Percentiles rank a stretch among this genome's conserved stretches.
These are phyloP conservation scores for Tetraodon nigroviridis DNA, from an alignment of 2,113 vertebrate species.

Conservation along the genomic window DNA sequence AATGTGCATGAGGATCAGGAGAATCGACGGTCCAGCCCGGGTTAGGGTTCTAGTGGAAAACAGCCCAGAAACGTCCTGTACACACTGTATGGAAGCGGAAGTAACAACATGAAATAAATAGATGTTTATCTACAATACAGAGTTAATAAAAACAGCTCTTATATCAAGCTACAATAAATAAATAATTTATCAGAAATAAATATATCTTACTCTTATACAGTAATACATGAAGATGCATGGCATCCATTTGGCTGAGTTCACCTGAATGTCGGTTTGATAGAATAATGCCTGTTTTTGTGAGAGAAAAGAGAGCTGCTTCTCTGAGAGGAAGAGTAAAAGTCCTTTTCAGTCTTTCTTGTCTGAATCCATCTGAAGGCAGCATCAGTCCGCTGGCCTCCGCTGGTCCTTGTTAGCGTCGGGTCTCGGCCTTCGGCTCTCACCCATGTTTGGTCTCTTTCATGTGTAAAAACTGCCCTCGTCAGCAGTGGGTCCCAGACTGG, in stretches of 20 bases:
- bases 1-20: background rate
- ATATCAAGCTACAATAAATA: conserved; percentile 80
- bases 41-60: conserved; percentile 23
- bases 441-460: conserved; percentile 13
- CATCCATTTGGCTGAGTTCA: conserved; percentile 75
- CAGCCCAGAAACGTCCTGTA: conserved; percentile 5
- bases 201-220: conserved; percentile 77
- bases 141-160: conserved; percentile 70
- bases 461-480: conserved; percentile 5
- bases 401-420: conserved; percentile 2
- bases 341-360: conserved; percentile 11
- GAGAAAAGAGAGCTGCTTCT: conserved; percentile 17
- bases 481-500: conserved; percentile 27
- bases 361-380: conserved; percentile 18
- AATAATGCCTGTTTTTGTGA: conserved; percentile 39
- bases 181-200: conserved; percentile 84
- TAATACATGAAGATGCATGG: conserved; percentile 79
- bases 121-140: conserved; percentile 59
- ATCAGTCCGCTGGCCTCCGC: conserved; percentile 13
- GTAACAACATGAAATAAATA: conserved; percentile 74
- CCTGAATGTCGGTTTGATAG: conserved; percentile 55
- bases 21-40: background rate
- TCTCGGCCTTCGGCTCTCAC: conserved; percentile 19
- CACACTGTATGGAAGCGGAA: conserved; percentile 17
- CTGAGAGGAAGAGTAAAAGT: conserved; percentile 18